phyloP scores from a whole-genome alignment of 2,113 vertebrate genomes.

The Onychorhynchus coronatus region DNA sequence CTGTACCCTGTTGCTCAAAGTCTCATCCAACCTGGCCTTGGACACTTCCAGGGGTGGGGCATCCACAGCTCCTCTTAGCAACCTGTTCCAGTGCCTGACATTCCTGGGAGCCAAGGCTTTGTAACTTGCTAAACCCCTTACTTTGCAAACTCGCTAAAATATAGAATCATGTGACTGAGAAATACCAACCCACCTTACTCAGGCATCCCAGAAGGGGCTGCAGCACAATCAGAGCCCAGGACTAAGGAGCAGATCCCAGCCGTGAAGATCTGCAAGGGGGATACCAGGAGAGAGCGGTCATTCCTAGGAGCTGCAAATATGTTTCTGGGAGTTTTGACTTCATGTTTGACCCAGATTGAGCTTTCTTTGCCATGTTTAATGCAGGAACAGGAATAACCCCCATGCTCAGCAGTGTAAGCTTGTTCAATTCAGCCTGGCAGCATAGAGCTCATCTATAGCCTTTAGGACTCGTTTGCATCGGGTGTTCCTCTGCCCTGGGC shows the following conservation, averaged over 20 bases:
- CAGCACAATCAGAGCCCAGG: not conserved
- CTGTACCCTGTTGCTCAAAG: not conserved
- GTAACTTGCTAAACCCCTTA: not conserved
- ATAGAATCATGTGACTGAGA: not conserved
- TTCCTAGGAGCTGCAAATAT: not conserved
- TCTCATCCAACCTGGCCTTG: rapidly evolving
- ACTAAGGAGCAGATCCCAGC: not conserved
- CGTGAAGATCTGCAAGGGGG: not conserved
- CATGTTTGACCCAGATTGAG: not conserved
- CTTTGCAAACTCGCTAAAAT: not conserved
- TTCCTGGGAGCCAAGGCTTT: not conserved
- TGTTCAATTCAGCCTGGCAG: not conserved
- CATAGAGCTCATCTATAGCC: not conserved
- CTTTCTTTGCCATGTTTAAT: not conserved
- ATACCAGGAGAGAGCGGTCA: not conserved
- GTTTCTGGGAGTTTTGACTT: not conserved
- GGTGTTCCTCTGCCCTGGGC: not conserved
- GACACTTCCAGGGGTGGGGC: not conserved
- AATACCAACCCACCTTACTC: not conserved
- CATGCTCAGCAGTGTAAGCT: not conserved
- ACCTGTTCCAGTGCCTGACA: not conserved
- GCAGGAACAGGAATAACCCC: not conserved
- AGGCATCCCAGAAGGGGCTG: not conserved
- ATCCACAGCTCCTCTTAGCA: not conserved
- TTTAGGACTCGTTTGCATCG: not conserved